phyloP scores from a whole-genome alignment of 2,797 vertebrate species.

The Sebastiscus tertius region DNA sequence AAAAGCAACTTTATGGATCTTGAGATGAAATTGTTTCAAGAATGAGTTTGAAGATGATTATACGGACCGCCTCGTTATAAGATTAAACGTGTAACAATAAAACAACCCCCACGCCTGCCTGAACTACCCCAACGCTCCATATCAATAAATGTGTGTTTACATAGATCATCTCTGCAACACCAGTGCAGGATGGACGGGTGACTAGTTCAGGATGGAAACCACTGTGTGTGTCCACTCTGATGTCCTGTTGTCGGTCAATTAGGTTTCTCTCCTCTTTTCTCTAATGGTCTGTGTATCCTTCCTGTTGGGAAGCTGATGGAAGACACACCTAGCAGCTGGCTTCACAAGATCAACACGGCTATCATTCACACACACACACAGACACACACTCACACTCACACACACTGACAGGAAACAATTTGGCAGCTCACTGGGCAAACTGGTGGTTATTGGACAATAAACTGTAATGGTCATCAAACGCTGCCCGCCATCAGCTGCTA shows the following conservation, averaged over 20 bases:
- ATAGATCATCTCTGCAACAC: neutral
- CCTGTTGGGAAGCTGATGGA: constrained; percentile 64
- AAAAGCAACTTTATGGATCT: neutral
- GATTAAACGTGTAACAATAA: neutral
- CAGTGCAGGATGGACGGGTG: constrained; percentile 1
- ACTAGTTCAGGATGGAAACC: constrained; percentile 46
- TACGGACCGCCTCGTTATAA: neutral
- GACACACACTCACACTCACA: neutral
- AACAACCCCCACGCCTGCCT: neutral
- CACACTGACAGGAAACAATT: constrained; percentile 69
- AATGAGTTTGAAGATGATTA: constrained; percentile 5
- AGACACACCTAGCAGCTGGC: constrained; percentile 62
- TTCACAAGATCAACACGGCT: constrained; percentile 48
- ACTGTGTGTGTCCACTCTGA: constrained; percentile 37
- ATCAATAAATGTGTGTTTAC: constrained; percentile 10
- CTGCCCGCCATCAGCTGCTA: constrained; percentile 18
- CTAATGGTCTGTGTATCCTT: constrained; percentile 66
- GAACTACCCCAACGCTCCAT: neutral
- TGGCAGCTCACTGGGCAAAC: constrained; percentile 61
- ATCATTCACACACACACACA: constrained; percentile 13
- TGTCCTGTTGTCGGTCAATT: constrained; percentile 65
- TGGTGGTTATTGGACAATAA: constrained; percentile 56
- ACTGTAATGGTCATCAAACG: constrained; percentile 49
- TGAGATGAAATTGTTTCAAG: neutral
- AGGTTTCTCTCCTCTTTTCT: constrained; percentile 47